phyloP scores from a whole-genome alignment of 2,797 vertebrate genomes.

The Agapornis canus region DNA sequence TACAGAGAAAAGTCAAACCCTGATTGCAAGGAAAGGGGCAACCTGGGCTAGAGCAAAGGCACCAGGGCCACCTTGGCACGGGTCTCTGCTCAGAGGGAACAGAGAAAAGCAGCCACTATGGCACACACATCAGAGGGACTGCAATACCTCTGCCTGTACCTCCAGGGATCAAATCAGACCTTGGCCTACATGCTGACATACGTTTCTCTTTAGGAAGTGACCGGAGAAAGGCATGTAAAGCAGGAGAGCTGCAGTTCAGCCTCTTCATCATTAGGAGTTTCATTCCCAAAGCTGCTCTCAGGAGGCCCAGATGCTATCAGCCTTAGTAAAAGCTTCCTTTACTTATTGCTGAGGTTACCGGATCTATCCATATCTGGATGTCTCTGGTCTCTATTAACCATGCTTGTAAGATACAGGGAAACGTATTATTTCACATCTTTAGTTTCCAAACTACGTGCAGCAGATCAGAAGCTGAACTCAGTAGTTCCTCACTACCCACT shows the following conservation, averaged over 20 bases:
- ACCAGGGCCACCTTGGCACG: not conserved
- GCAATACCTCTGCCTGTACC: not conserved
- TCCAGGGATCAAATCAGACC: not conserved
- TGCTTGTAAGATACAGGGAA: not conserved
- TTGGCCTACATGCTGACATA: not conserved
- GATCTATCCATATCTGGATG: not conserved
- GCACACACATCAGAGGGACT: not conserved
- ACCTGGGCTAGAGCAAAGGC: not conserved
- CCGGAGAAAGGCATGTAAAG: not conserved
- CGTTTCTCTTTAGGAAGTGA: not conserved
- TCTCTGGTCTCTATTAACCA: not conserved
- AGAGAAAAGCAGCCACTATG: not conserved
- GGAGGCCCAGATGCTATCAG: not conserved
- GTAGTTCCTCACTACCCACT: not conserved
- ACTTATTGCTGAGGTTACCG: not conserved
- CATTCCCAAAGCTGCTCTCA: not conserved
- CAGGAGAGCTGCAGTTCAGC: not conserved
- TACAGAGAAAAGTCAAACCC: not conserved
- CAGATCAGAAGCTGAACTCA: not conserved
- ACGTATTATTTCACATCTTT: not conserved
- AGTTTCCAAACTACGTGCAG: not conserved
- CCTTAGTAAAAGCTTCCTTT: not conserved
- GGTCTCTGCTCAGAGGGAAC: not conserved
- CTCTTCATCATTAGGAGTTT: not conserved
- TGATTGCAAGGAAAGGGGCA: not conserved